These are phyloP conservation scores for Bombus superbus DNA, from an alignment of 1,140 invertebrate species.

Conservation along the genomic window DNA sequence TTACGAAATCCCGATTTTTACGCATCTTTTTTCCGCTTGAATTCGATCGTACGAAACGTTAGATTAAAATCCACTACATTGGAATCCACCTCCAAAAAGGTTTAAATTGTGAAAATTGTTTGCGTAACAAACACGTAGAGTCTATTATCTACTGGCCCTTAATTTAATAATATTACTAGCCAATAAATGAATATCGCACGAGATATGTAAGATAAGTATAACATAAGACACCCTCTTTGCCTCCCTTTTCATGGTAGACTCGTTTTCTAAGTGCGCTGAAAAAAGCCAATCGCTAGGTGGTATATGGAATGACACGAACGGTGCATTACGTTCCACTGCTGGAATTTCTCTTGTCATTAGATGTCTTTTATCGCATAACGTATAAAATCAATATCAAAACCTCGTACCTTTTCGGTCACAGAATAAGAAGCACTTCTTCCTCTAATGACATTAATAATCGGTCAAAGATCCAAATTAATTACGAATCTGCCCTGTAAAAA, in stretches of 20 bases:
- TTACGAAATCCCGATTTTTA: not conserved
- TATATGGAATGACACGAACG: conserved; percentile 62
- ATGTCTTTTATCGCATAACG: conserved; percentile 23
- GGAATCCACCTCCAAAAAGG: too few relatives aligned
- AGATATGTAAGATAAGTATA: not conserved
- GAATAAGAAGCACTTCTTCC: not conserved
- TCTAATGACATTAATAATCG: not conserved
- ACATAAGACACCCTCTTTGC: not conserved
- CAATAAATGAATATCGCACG: not conserved
- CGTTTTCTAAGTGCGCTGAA: conserved; percentile 48
- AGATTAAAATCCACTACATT: not conserved
- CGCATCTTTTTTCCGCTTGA: not conserved
- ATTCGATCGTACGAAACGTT: not conserved
- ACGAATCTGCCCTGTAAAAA: too few relatives aligned
- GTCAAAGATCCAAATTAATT: too few relatives aligned
- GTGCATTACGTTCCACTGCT: conserved; percentile 63
- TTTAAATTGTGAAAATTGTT: too few relatives aligned
- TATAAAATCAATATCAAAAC: conserved; percentile 40
- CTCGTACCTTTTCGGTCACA: not conserved
- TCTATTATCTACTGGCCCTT: too few relatives aligned
- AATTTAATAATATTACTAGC: not conserved
- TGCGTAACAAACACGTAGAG: too few relatives aligned
- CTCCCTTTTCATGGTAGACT: not conserved
- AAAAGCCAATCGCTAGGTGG: conserved; percentile 63
- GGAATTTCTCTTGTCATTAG: conserved; percentile 44